Conservation (phyloP, 2,888 invertebrate genomes). For the Nymphalis c-album region DNA sequence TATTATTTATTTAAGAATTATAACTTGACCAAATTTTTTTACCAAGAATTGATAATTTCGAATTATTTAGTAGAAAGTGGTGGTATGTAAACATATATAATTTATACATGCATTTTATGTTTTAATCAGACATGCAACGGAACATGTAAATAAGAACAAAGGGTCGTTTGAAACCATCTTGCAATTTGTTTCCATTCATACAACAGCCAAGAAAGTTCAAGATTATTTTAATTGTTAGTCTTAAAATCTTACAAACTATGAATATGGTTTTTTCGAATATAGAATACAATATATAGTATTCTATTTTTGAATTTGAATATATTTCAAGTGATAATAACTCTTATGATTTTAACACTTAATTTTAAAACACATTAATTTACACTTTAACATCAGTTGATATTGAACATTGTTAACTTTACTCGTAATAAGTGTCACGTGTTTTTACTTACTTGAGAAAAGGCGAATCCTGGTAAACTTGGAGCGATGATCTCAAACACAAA, state of each 20-base stretch:
- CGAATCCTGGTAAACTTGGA: slow-evolving; percentile 80
- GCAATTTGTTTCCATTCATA: slow-evolving; percentile 9
- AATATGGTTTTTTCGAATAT: neutral
- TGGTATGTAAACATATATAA: too few relatives aligned
- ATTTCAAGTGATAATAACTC: too few relatives aligned
- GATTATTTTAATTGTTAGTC: neutral
- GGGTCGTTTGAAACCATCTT: neutral
- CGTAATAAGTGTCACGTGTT: neutral
- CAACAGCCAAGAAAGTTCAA: neutral
- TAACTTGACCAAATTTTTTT: too few relatives aligned
- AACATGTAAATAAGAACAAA: slow-evolving; percentile 1
- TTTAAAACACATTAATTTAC: too few relatives aligned
- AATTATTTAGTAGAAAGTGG: too few relatives aligned
- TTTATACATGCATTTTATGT: neutral
- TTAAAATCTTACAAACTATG: neutral
- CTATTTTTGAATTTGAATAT: too few relatives aligned
- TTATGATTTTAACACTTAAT: too few relatives aligned
- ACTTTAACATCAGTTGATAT: too few relatives aligned
- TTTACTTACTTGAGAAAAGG: slow-evolving; percentile 65
- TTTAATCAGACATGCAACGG: neutral
- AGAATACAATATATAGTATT: too few relatives aligned
- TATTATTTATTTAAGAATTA: too few relatives aligned
- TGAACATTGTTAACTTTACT: neutral
- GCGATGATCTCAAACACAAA: slow-evolving; percentile 85
- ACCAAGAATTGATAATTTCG: too few relatives aligned